phyloP scores from a whole-genome alignment of 2,113 vertebrate genomes.

The Tragelaphus imberbis region DNA sequence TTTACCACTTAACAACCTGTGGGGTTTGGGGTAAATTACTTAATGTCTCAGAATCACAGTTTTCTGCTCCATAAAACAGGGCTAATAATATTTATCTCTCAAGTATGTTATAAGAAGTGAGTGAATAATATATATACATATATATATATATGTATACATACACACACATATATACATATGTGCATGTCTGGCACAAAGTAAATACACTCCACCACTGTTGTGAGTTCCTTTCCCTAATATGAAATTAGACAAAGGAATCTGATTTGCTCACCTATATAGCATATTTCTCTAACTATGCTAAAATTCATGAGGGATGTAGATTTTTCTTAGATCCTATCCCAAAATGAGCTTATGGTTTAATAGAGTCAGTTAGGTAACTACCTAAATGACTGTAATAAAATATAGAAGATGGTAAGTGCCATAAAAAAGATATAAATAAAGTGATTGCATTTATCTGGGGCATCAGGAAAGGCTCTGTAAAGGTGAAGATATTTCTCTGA shows the following conservation, averaged over 20 bases:
- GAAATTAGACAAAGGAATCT: neutral
- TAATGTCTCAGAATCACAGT: neutral
- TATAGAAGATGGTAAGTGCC: neutral
- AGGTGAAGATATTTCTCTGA: neutral
- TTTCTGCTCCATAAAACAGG: neutral
- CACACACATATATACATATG: neutral
- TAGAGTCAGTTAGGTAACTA: neutral
- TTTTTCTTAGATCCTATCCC: conserved; percentile 15
- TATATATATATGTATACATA: neutral
- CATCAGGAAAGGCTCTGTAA: neutral
- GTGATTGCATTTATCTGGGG: neutral
- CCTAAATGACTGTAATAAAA: neutral
- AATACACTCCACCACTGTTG: neutral
- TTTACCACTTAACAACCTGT: neutral
- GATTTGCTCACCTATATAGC: neutral
- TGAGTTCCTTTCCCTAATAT: neutral
- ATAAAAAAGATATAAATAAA: neutral
- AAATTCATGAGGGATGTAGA: neutral
- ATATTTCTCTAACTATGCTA: neutral
- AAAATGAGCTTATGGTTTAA: neutral
- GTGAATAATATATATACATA: neutral
- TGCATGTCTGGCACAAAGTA: neutral
- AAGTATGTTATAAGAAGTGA: neutral
- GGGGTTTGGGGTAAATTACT: neutral
- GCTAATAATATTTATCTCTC: neutral